Evolutionary conservation across 2,113 vertebrate species (phyloP).

Genomic region (Spermophilus dauricus): DNA sequence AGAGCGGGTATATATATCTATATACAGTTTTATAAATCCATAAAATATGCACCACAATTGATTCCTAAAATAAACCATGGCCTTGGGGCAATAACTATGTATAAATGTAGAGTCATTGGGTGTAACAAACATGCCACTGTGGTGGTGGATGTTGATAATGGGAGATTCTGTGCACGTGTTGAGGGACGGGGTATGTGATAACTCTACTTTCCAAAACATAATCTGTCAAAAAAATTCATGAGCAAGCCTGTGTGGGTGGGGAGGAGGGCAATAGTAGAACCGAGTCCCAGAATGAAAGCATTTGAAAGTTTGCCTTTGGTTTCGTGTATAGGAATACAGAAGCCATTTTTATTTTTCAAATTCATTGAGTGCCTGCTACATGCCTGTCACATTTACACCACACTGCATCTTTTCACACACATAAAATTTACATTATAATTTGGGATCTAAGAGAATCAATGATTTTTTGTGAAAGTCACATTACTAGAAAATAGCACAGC

Average conservation of each 20-base stretch:
- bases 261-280: background rate
- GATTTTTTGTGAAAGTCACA: background rate
- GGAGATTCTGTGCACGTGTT: background rate
- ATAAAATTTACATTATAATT: background rate
- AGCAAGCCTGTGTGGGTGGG: background rate
- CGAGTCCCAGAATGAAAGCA: background rate
- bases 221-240: background rate
- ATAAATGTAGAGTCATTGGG: rapidly evolving
- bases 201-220: background rate
- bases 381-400: too few species aligned
- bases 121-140: background rate
- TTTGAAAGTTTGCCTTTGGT: background rate
- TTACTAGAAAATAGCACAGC: background rate
- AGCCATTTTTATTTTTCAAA: background rate
- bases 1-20: background rate
- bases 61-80: background rate
- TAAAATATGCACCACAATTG: background rate
- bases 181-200: background rate
- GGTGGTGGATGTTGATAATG: background rate
- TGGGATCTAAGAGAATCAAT: background rate
- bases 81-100: background rate
- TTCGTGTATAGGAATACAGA: background rate
- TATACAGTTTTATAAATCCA: background rate
- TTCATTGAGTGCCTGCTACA: background rate
- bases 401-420: background rate